Evolutionary conservation across 1,140 invertebrate species (phyloP).

Genomic region (Spodoptera frugiperda): DNA sequence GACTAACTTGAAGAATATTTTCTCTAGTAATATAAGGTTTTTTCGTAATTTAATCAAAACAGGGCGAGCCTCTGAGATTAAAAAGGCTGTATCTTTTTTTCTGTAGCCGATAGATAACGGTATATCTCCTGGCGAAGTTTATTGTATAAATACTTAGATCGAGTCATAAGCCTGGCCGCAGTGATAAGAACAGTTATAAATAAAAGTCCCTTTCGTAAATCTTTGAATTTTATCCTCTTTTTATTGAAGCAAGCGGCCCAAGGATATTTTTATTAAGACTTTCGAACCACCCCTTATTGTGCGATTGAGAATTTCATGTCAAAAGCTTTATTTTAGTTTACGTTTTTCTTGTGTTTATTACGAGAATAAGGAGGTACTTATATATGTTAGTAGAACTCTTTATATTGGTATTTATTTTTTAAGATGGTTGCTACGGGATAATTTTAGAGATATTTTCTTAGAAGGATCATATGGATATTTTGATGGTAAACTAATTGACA

Average conservation of each 20-base stretch:
- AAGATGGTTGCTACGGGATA: too few species aligned
- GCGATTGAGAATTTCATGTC: neutral
- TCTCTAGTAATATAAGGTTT: slow-evolving; percentile 9
- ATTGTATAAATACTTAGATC: slow-evolving; percentile 42
- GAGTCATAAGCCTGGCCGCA: slow-evolving; percentile 31
- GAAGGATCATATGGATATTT: too few species aligned
- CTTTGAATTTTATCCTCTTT: slow-evolving; percentile 42
- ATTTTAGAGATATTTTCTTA: too few species aligned
- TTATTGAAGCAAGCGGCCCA: slow-evolving; percentile 30
- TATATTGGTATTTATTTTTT: too few species aligned
- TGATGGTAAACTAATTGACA: too few species aligned
- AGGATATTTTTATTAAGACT: slow-evolving; percentile 43
- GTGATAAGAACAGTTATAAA: slow-evolving; percentile 42
- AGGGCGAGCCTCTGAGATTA: slow-evolving; percentile 25
- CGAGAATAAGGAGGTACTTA: too few species aligned
- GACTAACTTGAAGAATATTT: slow-evolving; percentile 21
- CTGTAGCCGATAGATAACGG: slow-evolving; percentile 43
- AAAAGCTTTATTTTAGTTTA: too few species aligned
- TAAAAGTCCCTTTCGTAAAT: slow-evolving; percentile 41
- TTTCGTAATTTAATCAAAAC: slow-evolving; percentile 39
- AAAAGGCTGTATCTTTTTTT: slow-evolving; percentile 33
- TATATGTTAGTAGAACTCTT: too few species aligned
- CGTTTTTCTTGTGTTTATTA: too few species aligned
- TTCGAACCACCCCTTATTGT: slow-evolving; percentile 6
- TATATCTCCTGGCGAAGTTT: slow-evolving; percentile 11